Percentiles rank a stretch among this genome's conserved stretches.
These are phyloP conservation scores for Corythoichthys intestinalis DNA, from an alignment of 2,113 vertebrate genomes.

Conservation along the genomic window DNA sequence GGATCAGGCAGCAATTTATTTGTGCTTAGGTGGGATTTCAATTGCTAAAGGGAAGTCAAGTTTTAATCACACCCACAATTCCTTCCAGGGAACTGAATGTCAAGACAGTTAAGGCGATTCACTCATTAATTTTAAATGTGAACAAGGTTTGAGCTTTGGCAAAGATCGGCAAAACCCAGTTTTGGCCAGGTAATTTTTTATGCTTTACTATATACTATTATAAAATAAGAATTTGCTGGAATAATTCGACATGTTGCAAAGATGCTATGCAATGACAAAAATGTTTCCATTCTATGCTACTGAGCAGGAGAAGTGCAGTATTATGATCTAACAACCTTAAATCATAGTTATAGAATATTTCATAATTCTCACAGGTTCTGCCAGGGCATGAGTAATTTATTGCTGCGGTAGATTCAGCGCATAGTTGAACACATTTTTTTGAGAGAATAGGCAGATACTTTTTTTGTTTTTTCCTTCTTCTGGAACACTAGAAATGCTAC, in stretches of 20 bases:
- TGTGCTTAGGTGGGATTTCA: neutral
- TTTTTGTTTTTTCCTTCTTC: neutral
- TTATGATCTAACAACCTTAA: neutral
- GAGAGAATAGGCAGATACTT: neutral
- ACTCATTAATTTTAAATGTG: neutral
- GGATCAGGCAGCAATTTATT: neutral
- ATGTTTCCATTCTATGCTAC: neutral
- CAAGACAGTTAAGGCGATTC: neutral
- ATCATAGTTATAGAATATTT: neutral
- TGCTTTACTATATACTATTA: neutral
- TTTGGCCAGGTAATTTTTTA: neutral
- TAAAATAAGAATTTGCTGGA: neutral
- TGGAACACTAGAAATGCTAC: neutral
- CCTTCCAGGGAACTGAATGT: neutral
- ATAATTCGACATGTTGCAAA: neutral
- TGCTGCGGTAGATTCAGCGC: neutral
- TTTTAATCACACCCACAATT: conserved; percentile 3
- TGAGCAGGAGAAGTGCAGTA: neutral
- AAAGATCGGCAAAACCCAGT: neutral
- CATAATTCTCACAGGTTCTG: neutral
- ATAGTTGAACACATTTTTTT: neutral
- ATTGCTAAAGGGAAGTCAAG: conserved; percentile 1
- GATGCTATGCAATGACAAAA: neutral
- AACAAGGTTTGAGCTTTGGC: neutral
- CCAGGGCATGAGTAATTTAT: neutral